Evolutionary conservation across 1,140 invertebrate genomes (phyloP).

Genomic region (Amyelois transitella): DNA sequence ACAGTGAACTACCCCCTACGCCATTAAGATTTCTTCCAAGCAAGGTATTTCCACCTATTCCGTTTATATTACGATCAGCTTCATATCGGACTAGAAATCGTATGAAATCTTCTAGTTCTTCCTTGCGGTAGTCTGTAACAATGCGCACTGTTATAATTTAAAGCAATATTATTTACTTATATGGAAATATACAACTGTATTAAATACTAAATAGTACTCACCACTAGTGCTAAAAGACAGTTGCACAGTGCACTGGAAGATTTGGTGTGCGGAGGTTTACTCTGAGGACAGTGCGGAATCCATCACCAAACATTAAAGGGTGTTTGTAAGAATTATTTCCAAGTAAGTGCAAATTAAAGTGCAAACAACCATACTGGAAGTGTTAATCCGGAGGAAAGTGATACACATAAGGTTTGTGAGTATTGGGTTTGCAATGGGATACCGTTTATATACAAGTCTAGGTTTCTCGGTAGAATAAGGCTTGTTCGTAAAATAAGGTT

Average conservation of each 20-base stretch:
- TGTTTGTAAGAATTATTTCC: constrained; percentile 1
- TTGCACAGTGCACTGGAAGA: constrained; percentile 25
- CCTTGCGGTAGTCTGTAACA: constrained; percentile 52
- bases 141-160: constrained; percentile 4
- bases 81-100: constrained; percentile 47
- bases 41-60: constrained; percentile 23
- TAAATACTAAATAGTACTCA: background rate
- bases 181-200: background rate
- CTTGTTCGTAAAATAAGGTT: no score
- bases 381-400: background rate
- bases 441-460: no score
- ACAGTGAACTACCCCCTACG: constrained; percentile 32
- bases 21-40: constrained; percentile 36
- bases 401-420: no score
- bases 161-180: background rate
- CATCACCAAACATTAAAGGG: constrained; percentile 31
- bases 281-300: constrained; percentile 39
- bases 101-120: constrained; percentile 49
- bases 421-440: no score
- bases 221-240: constrained; percentile 10
- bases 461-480: no score
- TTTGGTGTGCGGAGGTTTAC: constrained; percentile 30
- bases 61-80: constrained; percentile 34
- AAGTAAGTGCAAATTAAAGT: constrained; percentile 6
- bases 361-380: background rate